phyloP scores from a whole-genome alignment of 1,140 invertebrate genomes.

The Rhagoletis pomonella region DNA sequence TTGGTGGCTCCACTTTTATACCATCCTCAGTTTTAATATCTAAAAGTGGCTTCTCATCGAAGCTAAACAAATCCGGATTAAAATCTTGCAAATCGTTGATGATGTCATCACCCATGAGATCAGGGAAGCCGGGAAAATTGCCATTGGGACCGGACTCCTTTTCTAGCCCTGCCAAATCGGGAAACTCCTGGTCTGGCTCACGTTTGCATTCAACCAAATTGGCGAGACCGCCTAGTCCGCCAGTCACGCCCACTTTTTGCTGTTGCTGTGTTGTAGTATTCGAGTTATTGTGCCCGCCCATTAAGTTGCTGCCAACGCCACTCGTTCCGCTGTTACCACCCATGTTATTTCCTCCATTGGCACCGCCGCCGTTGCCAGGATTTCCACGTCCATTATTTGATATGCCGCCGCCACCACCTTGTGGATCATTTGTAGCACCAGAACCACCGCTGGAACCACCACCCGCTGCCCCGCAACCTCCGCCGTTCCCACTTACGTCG shows the following conservation, averaged over 20 bases:
- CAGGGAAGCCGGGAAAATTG: constrained; percentile 85
- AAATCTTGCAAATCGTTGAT: constrained; percentile 91
- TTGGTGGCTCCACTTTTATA: constrained; percentile 77
- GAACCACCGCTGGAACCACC: constrained; percentile 64
- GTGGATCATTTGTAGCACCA: constrained; percentile 32
- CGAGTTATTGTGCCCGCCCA: constrained; percentile 60
- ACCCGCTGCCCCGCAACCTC: constrained; percentile 58
- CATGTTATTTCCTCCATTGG: constrained; percentile 63
- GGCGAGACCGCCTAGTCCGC: constrained; percentile 75
- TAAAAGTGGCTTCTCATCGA: constrained; percentile 79
- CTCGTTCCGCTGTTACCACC: constrained; percentile 59
- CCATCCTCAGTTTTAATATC: constrained; percentile 78
- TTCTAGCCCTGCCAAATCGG: constrained; percentile 86
- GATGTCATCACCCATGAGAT: constrained; percentile 89
- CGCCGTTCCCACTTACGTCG: constrained; percentile 67
- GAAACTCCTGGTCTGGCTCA: constrained; percentile 88
- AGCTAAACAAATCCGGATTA: constrained; percentile 87
- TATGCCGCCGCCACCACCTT: constrained; percentile 59
- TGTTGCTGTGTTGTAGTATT: constrained; percentile 58
- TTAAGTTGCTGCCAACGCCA: constrained; percentile 64
- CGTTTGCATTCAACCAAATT: constrained; percentile 88
- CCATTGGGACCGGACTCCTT: constrained; percentile 85
- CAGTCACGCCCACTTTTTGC: constrained; percentile 56
- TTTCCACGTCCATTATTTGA: constrained; percentile 52
- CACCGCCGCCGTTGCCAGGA: constrained; percentile 58